Evolutionary conservation across 2,888 invertebrate genomes (phyloP), one percentile per base, ranked within the genome.

Genomic region (Physocephala rufipes): DNA sequence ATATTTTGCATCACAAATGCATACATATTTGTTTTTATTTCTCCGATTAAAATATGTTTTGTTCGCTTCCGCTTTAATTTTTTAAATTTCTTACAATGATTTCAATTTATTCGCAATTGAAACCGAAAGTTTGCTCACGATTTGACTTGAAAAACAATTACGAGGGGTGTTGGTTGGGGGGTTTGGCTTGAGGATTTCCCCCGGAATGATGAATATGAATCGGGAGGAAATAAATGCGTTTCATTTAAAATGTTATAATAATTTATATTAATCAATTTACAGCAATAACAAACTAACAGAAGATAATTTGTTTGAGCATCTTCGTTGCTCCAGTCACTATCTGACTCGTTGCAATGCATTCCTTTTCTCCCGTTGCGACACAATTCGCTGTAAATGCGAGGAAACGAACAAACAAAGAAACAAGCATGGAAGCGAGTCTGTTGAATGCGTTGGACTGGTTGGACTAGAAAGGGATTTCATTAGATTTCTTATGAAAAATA

Each of bases 171-270:
- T 36, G 36, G 36, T 36, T 36, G 4, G 36, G 36, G 9, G 9
- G 19, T 15, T 5, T 4, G 49, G 19, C n/a, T 15, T 26, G 45
- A 15, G 24, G 28, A 28, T 59, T 59, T 13, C 58, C 1, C 24
- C 26, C 55, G 1, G 4, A 24, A 45, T 63, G 66, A 66, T 66
- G 59, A 67, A 67, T 47, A 67, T 28, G 30, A 59, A 67, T 67
- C 59, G 59, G 45, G 26, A 47, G n/a, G n/a, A 49, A 67, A 59
- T 67, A 67, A 67, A 67, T 67, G 67, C 67, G 47, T 67, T 67
- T 67, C 67, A 67, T 67, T 67, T 67, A 67, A 67, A 43, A 67
- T 67, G 67, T 28, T 59, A 67, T 67, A 67, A 67, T 58, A 67
- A 67, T 67, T 67, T 58, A 67, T 67, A 58, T 59, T 59, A 58